Conservation (phyloP, 2,888 invertebrate species). For the Meiosimyza platycephala region DNA sequence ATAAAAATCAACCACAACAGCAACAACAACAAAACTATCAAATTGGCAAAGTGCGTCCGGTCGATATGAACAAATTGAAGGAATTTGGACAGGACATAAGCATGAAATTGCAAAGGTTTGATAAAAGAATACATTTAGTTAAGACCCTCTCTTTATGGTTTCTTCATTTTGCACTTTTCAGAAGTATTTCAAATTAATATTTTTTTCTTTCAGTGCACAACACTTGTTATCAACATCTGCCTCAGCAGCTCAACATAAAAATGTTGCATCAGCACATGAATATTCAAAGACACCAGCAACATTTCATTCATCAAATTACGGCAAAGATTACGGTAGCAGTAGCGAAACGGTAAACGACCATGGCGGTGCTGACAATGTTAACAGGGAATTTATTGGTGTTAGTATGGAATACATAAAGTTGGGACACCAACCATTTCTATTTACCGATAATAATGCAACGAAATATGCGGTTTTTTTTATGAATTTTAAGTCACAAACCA, state of each 20-base stretch:
- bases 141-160: no score
- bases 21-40: constrained; percentile 9
- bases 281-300: not conserved
- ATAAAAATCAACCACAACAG: not conserved
- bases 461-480: no score
- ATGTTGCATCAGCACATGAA: constrained; percentile 8
- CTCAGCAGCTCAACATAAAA: not conserved
- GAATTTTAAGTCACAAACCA: no score
- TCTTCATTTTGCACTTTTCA: no score
- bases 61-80: constrained; percentile 45
- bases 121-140: no score
- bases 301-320: not conserved
- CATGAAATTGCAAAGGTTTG: constrained; percentile 19
- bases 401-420: constrained; percentile 1
- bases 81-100: constrained; percentile 39
- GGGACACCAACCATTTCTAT: not conserved
- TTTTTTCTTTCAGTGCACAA: not conserved
- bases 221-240: not conserved
- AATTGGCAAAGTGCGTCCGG: constrained; percentile 45
- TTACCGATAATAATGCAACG: no score
- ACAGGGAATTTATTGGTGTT: constrained; percentile 7
- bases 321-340: no score
- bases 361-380: not conserved
- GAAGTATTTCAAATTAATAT: no score
- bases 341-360: not conserved